Percentiles rank a stretch among this genome's conserved stretches.
These are phyloP conservation scores for Drosophila santomea DNA, from an alignment of 1,140 invertebrate species.

Conservation along the genomic window DNA sequence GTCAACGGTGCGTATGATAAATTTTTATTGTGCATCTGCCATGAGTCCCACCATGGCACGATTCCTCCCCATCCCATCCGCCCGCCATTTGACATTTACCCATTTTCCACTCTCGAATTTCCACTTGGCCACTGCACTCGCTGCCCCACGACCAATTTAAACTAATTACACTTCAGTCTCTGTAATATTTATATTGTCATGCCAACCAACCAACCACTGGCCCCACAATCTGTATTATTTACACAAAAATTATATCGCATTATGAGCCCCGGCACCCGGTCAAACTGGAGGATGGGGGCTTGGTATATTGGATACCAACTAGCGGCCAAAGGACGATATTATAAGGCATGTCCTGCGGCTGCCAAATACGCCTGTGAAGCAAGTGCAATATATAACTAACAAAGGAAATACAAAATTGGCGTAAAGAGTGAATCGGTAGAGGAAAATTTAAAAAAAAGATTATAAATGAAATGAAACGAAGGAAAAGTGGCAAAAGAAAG, in stretches of 20 bases:
- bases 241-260: slow-evolving; percentile 44
- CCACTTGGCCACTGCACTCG: slow-evolving; percentile 1
- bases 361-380: neutral
- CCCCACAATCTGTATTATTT: slow-evolving; percentile 45
- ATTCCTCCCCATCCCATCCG: slow-evolving; percentile 8
- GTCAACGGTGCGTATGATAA: slow-evolving; percentile 81
- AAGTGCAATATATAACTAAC: slow-evolving; percentile 15
- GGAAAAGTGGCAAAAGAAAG: neutral
- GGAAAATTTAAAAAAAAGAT: neutral
- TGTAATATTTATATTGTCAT: slow-evolving; percentile 21
- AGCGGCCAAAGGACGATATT: slow-evolving; percentile 6
- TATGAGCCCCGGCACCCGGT: slow-evolving; percentile 21
- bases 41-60: slow-evolving; percentile 18
- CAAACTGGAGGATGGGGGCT: neutral
- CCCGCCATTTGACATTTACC: slow-evolving; percentile 4
- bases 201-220: slow-evolving; percentile 10
- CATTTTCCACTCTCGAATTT: neutral
- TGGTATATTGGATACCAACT: neutral
- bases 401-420: slow-evolving; percentile 3
- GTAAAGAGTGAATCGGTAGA: neutral
- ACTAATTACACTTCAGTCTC: slow-evolving; percentile 34
- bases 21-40: slow-evolving; percentile 71
- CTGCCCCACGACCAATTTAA: slow-evolving; percentile 27
- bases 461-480: neutral
- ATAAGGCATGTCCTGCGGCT: slow-evolving; percentile 19